Percentiles rank a stretch among this genome's conserved stretches.
Evolutionary conservation across 2,113 vertebrate species (phyloP).

Genomic region (Uria aalge): DNA sequence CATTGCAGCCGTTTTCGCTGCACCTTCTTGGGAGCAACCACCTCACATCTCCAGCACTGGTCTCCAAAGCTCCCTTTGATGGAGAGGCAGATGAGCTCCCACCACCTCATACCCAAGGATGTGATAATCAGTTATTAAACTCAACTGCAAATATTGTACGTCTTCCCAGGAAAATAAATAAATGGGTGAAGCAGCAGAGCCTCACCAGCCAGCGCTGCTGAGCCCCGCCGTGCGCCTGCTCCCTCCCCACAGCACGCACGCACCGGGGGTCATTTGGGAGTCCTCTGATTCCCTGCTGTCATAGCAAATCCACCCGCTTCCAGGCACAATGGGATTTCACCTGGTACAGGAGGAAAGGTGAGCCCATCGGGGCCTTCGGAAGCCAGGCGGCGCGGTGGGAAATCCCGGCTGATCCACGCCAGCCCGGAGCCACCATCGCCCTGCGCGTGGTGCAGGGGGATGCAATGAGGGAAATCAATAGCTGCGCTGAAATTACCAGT

Average conservation of each 20-base stretch:
- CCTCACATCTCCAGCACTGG: not conserved
- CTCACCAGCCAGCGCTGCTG: not conserved
- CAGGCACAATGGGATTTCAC: rapidly evolving
- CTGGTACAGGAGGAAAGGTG: rapidly evolving
- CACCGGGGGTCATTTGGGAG: not conserved
- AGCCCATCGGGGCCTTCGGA: rapidly evolving
- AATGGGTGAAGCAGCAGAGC: not conserved
- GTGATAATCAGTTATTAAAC: not conserved
- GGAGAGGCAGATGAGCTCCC: not conserved
- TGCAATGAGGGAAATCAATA: not conserved
- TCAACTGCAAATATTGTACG: not conserved
- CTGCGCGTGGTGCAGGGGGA: not conserved
- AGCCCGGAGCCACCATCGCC: not conserved
- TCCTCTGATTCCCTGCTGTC: not conserved
- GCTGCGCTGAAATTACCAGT: not conserved
- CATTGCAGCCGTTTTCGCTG: not conserved
- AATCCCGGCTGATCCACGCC: not conserved
- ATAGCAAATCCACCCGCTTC: not conserved
- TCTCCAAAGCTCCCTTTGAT: not conserved
- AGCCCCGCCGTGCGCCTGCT: rapidly evolving
- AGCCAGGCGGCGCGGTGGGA: not conserved
- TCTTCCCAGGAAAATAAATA: not conserved
- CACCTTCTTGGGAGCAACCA: rapidly evolving
- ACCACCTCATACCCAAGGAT: not conserved
- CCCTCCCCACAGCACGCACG: rapidly evolving